A percentile compares a stretch with the other conserved stretches of the same genome.
Evolutionary conservation across 1,140 invertebrate genomes (phyloP).

Genomic region (Eurosta solidaginis): DNA sequence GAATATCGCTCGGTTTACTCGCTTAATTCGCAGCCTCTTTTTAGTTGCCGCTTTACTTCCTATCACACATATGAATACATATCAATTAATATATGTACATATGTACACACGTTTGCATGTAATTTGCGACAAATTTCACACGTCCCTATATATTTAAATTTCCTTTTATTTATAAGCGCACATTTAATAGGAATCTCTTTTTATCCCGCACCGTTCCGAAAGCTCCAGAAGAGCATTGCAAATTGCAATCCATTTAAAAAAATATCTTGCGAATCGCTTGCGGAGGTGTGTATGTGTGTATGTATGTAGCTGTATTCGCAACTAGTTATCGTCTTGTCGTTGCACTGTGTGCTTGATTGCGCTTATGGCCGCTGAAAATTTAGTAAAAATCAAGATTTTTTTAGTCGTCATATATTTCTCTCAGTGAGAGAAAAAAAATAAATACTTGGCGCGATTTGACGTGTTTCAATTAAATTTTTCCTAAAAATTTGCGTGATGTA

Average conservation of each 20-base stretch:
- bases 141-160: not conserved
- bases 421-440: no score
- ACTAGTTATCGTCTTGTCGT: slow-evolving; percentile 2
- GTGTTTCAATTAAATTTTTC: no score
- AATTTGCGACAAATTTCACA: no score
- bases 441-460: no score
- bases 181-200: not conserved
- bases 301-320: not conserved
- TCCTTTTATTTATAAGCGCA: not conserved
- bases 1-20: not conserved
- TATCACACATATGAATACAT: no score
- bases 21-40: slow-evolving; percentile 11
- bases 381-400: no score
- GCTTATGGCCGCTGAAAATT: slow-evolving; percentile 44
- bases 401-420: no score
- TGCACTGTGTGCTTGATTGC: slow-evolving; percentile 46
- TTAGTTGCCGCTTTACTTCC: not conserved
- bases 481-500: no score
- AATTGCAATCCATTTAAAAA: slow-evolving; percentile 36
- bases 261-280: slow-evolving; percentile 31
- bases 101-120: no score
- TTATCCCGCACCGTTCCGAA: not conserved
- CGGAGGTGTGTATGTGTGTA: no score
- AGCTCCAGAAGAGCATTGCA: slow-evolving; percentile 30
- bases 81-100: no score